A percentile compares a stretch with the other conserved stretches of the same genome.
Evolutionary conservation across 2,797 vertebrate species (phyloP).

Genomic region (Urosaurus nigricauda): DNA sequence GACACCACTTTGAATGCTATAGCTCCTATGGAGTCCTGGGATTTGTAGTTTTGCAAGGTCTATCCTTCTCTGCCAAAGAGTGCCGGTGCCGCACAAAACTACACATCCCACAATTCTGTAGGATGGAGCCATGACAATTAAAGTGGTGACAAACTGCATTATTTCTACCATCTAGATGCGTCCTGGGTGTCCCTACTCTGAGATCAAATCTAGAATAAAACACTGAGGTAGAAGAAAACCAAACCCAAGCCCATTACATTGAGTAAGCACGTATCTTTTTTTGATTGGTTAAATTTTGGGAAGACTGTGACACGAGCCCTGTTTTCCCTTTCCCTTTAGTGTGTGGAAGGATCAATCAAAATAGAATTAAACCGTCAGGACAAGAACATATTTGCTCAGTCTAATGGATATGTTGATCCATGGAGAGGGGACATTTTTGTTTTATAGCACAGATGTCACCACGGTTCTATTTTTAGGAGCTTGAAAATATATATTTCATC

Average conservation of each 20-base stretch:
- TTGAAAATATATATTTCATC: background rate
- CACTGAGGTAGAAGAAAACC: background rate
- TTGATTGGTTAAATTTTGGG: background rate
- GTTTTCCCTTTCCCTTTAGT: background rate
- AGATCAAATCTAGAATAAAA: background rate
- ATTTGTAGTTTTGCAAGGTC: no score
- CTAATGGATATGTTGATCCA: accelerated
- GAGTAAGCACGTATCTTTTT: background rate
- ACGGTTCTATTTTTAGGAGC: constrained; percentile 1
- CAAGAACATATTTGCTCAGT: accelerated
- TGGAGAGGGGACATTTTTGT: background rate
- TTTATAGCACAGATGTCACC: background rate
- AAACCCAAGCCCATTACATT: no score
- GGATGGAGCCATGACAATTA: no score
- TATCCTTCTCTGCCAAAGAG: no score
- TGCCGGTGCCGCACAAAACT: no score
- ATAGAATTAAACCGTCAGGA: background rate
- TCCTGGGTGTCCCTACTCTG: background rate
- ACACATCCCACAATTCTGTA: no score
- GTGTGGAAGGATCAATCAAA: background rate
- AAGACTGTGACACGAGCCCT: background rate
- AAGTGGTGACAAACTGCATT: no score
- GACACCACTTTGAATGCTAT: no score
- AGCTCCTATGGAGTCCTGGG: no score
- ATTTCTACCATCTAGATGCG: no score